Percentiles rank a stretch among this genome's conserved stretches.
These are phyloP conservation scores for Plebejus argus DNA, from an alignment of 2,888 invertebrate species.

Conservation along the genomic window DNA sequence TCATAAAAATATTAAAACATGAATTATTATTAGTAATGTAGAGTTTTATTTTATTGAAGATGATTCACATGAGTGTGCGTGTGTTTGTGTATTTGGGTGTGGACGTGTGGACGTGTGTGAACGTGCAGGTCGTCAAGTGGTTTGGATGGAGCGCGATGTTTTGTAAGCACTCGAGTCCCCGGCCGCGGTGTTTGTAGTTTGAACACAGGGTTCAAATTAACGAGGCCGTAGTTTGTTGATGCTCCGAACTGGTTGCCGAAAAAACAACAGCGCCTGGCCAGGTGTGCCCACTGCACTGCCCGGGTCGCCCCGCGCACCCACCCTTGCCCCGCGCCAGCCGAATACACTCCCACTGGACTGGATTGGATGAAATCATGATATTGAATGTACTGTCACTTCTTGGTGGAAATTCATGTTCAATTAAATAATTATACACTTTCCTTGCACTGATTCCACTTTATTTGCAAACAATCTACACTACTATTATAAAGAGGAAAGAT, in stretches of 20 bases:
- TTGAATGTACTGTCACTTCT: no score
- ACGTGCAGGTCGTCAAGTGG: conserved; percentile 10
- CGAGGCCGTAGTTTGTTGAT: conserved; percentile 57
- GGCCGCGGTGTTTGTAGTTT: conserved; percentile 55
- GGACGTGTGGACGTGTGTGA: background rate
- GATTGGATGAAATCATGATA: no score
- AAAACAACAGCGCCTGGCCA: conserved; percentile 58
- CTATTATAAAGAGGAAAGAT: no score
- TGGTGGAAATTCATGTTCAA: no score
- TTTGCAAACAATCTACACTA: no score
- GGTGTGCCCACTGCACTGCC: conserved; percentile 46
- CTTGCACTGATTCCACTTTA: no score
- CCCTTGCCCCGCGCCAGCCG: background rate
- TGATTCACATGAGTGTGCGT: no score
- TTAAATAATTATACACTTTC: no score
- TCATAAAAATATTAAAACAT: no score
- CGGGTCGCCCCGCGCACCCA: background rate
- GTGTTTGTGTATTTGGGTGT: conserved; percentile 1
- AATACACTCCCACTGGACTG: no score
- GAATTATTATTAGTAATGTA: background rate
- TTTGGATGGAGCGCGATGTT: conserved; percentile 28
- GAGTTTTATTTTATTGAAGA: background rate
- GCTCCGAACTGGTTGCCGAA: conserved; percentile 57
- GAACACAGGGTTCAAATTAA: conserved; percentile 60
- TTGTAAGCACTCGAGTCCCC: conserved; percentile 26